phyloP scores from a whole-genome alignment of 1,140 invertebrate genomes.

The Drosophila nikananu region DNA sequence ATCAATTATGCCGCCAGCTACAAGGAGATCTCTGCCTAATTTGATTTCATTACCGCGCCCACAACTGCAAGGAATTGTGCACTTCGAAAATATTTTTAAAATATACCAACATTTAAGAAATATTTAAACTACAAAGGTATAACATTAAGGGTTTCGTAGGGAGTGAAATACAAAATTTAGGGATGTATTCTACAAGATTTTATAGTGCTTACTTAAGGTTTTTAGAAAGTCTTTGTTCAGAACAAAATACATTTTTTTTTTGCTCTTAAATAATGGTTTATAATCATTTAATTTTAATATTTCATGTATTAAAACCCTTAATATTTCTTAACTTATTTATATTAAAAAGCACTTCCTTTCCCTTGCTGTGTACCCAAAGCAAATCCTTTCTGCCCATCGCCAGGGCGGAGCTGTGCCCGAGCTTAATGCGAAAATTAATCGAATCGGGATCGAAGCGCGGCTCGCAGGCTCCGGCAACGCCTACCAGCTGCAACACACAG shows the following conservation, averaged over 20 bases:
- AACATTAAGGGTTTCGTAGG: no score
- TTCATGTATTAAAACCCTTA: neutral
- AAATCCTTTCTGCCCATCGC: conserved; percentile 28
- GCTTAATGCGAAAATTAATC: conserved; percentile 85
- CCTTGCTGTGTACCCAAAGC: conserved; percentile 12
- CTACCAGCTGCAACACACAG: conserved; percentile 41
- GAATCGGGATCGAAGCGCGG: conserved; percentile 75
- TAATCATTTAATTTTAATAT: neutral
- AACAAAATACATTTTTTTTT: neutral
- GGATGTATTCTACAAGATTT: no score
- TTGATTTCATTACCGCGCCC: conserved; percentile 85
- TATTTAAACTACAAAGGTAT: neutral
- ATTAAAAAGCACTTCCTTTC: neutral
- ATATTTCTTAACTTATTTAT: neutral
- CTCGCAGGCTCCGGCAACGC: conserved; percentile 44
- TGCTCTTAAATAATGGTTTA: neutral
- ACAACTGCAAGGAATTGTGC: conserved; percentile 60
- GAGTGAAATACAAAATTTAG: neutral
- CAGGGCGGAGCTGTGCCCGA: conserved; percentile 73
- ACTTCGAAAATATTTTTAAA: conserved; percentile 5
- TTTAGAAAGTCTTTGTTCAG: neutral
- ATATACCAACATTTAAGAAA: neutral
- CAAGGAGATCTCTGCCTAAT: conserved; percentile 76
- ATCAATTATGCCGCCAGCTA: conserved; percentile 64
- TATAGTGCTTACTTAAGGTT: no score